Percentiles rank a stretch among this genome's conserved stretches.
phyloP scores from a whole-genome alignment of 2,888 invertebrate genomes.

The Drosophila anomalata region DNA sequence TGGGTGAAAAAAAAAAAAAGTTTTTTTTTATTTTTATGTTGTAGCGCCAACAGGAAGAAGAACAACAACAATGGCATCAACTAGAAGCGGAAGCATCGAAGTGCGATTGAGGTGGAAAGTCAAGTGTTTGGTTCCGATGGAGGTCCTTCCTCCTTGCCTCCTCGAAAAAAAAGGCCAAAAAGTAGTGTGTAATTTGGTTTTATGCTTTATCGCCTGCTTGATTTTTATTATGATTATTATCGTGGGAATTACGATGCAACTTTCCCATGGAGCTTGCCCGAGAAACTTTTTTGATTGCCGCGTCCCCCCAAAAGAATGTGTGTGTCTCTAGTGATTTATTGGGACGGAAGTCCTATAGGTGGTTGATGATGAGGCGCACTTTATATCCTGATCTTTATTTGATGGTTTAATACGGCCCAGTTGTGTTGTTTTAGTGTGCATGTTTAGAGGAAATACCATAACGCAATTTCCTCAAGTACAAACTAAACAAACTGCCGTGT shows the following conservation, averaged over 20 bases:
- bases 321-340: constrained; percentile 65
- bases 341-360: neutral
- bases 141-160: constrained; percentile 1
- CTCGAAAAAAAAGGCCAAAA: constrained; percentile 12
- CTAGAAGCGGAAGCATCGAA: constrained; percentile 6
- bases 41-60: constrained; percentile 1
- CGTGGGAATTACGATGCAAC: constrained; percentile 71
- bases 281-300: constrained; percentile 30
- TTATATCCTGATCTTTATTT: constrained; percentile 46
- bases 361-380: constrained; percentile 7
- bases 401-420: constrained; percentile 31
- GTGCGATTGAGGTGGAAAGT: constrained; percentile 53
- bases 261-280: constrained; percentile 6
- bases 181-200: constrained; percentile 70
- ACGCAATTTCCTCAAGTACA: neutral
- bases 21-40: constrained; percentile 64
- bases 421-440: neutral
- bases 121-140: constrained; percentile 51
- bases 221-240: constrained; percentile 77
- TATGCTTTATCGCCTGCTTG: constrained; percentile 77
- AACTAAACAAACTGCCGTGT: neutral
- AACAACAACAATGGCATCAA: constrained; percentile 25
- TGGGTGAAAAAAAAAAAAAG: constrained; percentile 41
- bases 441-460: constrained; percentile 3
- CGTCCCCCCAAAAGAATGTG: constrained; percentile 26